Evolutionary conservation across 2,888 invertebrate genomes (phyloP).

Genomic region (Hirudinaria manillensis): DNA sequence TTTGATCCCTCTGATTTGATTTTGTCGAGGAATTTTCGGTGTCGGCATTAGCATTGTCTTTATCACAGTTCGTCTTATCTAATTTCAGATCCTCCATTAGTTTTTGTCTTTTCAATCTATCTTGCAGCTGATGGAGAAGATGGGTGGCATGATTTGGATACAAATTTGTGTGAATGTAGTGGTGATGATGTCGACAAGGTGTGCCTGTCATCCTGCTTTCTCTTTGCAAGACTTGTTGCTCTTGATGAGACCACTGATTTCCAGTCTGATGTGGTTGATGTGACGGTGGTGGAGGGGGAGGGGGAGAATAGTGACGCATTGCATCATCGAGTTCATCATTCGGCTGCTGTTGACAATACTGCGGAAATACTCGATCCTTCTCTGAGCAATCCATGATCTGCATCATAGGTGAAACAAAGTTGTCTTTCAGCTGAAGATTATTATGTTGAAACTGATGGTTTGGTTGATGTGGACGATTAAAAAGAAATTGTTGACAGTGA

Average conservation of each 20-base stretch:
- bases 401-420: too few relatives aligned
- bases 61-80: neutral
- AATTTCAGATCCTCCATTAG: neutral
- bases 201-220: neutral
- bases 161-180: neutral
- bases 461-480: neutral
- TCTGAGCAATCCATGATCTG: too few relatives aligned
- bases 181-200: neutral
- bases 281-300: too few relatives aligned
- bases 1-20: slow-evolving; percentile 1
- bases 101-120: slow-evolving; percentile 13
- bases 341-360: slow-evolving; percentile 1
- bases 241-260: neutral
- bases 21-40: neutral
- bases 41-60: slow-evolving; percentile 1
- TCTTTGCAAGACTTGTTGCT: neutral
- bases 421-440: too few relatives aligned
- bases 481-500: too few relatives aligned
- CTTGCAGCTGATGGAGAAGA: slow-evolving; percentile 8
- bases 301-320: neutral
- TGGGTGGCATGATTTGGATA: slow-evolving; percentile 9
- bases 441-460: neutral
- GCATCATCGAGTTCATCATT: neutral
- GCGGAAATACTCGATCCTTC: too few relatives aligned
- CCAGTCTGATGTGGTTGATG: neutral